Evolutionary conservation across 92 coral and sea anemone species (phyloP).

Genomic region (Porites rus): DNA sequence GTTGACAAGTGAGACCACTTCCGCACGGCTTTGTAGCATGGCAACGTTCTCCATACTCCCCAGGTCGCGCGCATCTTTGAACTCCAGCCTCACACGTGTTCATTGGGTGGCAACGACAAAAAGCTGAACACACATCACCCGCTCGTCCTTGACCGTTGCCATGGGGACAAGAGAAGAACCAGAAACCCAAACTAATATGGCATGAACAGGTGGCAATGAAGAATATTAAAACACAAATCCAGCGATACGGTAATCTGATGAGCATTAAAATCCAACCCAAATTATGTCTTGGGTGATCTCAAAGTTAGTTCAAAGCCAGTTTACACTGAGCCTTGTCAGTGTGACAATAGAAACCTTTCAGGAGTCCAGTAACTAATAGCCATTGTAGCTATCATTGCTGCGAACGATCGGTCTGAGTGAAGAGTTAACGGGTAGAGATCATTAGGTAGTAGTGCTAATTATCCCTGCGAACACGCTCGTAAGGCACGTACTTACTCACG

Average conservation of each 20-base stretch:
- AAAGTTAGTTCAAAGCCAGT: neutral
- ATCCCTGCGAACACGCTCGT: no score
- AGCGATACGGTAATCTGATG: neutral
- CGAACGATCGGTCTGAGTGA: neutral
- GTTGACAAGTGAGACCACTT: slow-evolving; percentile 91
- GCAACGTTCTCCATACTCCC: slow-evolving; percentile 76
- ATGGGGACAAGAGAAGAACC: slow-evolving; percentile 95
- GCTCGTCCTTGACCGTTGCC: slow-evolving; percentile 90
- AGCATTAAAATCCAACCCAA: neutral
- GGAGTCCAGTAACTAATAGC: no score
- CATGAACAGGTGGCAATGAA: slow-evolving; percentile 49
- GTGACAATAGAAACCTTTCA: neutral
- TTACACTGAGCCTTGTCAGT: no score
- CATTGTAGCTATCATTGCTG: neutral
- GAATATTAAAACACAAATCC: slow-evolving; percentile 26
- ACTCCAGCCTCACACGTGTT: slow-evolving; percentile 94
- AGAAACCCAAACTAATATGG: slow-evolving; percentile 38
- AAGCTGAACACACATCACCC: slow-evolving; percentile 90
- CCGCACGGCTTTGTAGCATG: slow-evolving; percentile 95
- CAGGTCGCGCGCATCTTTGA: slow-evolving; percentile 86
- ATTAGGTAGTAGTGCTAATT: neutral
- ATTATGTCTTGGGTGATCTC: neutral
- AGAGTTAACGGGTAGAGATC: neutral
- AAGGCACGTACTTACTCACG: no score
- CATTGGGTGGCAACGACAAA: slow-evolving; percentile 89